Evolutionary conservation across 2,888 invertebrate species (phyloP).

Genomic region (Perdita meconis): DNA sequence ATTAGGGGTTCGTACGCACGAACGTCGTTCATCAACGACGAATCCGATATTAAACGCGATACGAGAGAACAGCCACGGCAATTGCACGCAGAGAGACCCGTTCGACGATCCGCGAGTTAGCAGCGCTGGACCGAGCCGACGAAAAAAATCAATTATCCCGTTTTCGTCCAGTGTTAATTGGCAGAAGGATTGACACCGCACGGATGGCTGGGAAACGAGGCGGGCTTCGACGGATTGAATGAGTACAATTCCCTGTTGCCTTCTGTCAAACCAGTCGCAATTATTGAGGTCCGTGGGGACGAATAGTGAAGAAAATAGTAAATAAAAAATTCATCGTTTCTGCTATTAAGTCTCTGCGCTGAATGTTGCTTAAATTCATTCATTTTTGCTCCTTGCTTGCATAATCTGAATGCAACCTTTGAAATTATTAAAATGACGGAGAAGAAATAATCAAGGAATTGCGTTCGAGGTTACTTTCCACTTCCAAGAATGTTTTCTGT

Average conservation of each 20-base stretch:
- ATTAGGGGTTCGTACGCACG: neutral
- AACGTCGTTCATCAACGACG: constrained; percentile 5
- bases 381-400: too few species aligned
- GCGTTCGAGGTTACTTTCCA: too few species aligned
- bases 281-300: constrained; percentile 24
- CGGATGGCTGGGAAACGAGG: neutral
- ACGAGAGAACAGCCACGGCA: constrained; percentile 13
- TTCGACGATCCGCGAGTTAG: constrained; percentile 5
- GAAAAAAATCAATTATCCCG: constrained; percentile 42
- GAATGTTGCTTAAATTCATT: too few species aligned
- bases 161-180: constrained; percentile 59
- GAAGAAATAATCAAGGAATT: too few species aligned
- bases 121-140: neutral
- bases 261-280: constrained; percentile 4
- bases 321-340: too few species aligned
- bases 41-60: constrained; percentile 20
- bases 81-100: constrained; percentile 14
- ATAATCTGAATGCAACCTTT: too few species aligned
- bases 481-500: too few species aligned
- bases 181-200: constrained; percentile 19
- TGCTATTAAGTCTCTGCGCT: too few species aligned
- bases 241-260: constrained; percentile 34
- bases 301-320: neutral
- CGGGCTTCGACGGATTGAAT: constrained; percentile 5
- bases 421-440: too few species aligned